Base-by-base conservation (phyloP, 2,113 vertebrate genomes). In the Vidua chalybeata region DNA sequence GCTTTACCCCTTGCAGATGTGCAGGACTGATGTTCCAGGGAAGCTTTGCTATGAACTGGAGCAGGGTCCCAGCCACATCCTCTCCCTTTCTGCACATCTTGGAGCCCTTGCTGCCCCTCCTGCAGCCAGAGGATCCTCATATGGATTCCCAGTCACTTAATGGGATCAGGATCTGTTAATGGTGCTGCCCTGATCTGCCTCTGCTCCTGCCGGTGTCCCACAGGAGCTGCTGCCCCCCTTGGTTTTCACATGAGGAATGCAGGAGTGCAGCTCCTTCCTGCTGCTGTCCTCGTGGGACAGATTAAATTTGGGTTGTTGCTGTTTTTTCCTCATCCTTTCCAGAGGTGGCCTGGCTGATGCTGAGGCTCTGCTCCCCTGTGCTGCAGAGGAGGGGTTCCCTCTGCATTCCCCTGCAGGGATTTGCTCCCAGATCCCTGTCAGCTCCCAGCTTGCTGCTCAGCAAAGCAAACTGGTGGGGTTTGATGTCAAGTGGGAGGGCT, bases 141-240 rank as follows among this genome's bases (percentile, higher is more conserved):
- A 0, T 6, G 35, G 66, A 3, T 10, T 63, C 43, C 2, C 3
- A 13, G 0, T 7, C 35, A 14, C 7, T 24, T 7, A 2, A 5
- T 3, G 51, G 78, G 55, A 30, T 28, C 76, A 23, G 63, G 48
- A n/a, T 49, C 62, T 56, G 28, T 6, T 11, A 1, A 2, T 1
- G 74, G 64, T 11, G 55, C 7, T 71, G 87, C 31, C 1, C 49
- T 30, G 58, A 7, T 4, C 59, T 49, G 48, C 39, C 49, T 17
- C 73, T 33, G 28, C 35, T 14, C 54, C 72, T 41, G 55, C 55
- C 55, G 0, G 37, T 2, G 39, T 39, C 59, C 64, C 51, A 2
- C 27, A 4, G 4, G 67, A 61, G 88, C 62, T 58, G 62, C 88
- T 82, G 69, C 26, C 15, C 58, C 49, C 39, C 48, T 80, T 27